Evolutionary conservation across 2,888 invertebrate genomes (phyloP).

Genomic region (Nemotelus pantherinus): DNA sequence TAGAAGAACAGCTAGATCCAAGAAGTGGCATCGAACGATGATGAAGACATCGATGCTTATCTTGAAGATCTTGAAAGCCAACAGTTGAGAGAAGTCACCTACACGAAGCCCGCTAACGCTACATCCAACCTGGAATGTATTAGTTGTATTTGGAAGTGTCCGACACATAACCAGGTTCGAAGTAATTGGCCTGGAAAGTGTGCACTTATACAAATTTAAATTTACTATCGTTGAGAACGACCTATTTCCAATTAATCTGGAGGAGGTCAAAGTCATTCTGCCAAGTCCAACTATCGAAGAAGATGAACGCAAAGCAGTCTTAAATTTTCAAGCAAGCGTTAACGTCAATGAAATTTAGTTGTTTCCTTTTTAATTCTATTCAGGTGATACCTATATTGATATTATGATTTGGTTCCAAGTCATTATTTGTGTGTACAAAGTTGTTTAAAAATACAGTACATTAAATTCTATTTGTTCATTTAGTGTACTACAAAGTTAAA

Average conservation of each 20-base stretch:
- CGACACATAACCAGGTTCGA: neutral
- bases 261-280: neutral
- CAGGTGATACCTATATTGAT: neutral
- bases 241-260: neutral
- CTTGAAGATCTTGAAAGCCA: slow-evolving; percentile 1
- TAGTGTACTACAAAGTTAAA: neutral
- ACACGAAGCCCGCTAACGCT: slow-evolving; percentile 7
- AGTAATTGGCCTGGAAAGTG: neutral
- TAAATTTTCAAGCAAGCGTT: neutral
- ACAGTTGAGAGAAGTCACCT: neutral
- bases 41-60: neutral
- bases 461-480: neutral
- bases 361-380: neutral
- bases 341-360: neutral
- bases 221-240: neutral
- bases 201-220: slow-evolving; percentile 4
- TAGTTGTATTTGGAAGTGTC: neutral
- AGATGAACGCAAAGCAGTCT: slow-evolving; percentile 7
- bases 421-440: neutral
- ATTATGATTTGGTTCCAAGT: neutral
- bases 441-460: neutral
- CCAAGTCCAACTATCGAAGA: neutral
- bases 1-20: slow-evolving; percentile 9
- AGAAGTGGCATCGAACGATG: neutral
- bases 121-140: neutral